A percentile compares a stretch with the other conserved stretches of the same genome.
These are phyloP conservation scores for Ganaspis sp. DNA, from an alignment of 1,140 invertebrate species.

Conservation along the genomic window DNA sequence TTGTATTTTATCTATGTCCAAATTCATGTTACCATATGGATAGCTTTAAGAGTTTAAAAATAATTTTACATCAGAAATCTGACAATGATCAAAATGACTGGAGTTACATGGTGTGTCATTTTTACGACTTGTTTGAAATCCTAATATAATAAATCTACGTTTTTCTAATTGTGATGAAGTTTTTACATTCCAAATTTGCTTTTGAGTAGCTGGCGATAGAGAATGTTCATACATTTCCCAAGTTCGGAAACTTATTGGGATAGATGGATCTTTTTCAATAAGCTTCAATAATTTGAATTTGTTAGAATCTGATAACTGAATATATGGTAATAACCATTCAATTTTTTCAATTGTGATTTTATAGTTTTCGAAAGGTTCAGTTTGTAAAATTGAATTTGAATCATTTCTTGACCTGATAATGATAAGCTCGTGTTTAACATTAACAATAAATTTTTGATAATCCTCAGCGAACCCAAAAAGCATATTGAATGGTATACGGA, in stretches of 20 bases:
- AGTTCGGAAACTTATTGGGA: not conserved
- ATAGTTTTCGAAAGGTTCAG: slow-evolving; percentile 42
- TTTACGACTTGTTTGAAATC: not conserved
- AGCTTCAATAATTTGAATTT: not conserved
- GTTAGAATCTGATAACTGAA: slow-evolving; percentile 46
- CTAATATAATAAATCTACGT: not conserved
- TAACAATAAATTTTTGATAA: slow-evolving; percentile 41
- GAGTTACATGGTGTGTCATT: not conserved
- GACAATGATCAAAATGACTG: not conserved
- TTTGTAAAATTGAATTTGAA: too few relatives aligned
- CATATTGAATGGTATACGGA: slow-evolving; percentile 66
- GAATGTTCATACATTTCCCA: too few relatives aligned
- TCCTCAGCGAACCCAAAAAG: slow-evolving; percentile 74
- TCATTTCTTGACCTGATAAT: too few relatives aligned
- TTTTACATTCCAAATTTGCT: not conserved
- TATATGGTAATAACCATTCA: slow-evolving; percentile 52
- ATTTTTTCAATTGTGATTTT: slow-evolving; percentile 53
- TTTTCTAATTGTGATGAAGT: not conserved
- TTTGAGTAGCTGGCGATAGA: too few relatives aligned
- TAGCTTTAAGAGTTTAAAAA: not conserved
- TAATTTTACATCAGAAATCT: not conserved
- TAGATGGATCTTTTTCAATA: not conserved
- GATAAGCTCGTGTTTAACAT: too few relatives aligned
- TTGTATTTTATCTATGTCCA: not conserved
- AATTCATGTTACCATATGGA: not conserved